Base-by-base conservation (phyloP, 2,888 invertebrate species). In the Apotomis turbidana region DNA sequence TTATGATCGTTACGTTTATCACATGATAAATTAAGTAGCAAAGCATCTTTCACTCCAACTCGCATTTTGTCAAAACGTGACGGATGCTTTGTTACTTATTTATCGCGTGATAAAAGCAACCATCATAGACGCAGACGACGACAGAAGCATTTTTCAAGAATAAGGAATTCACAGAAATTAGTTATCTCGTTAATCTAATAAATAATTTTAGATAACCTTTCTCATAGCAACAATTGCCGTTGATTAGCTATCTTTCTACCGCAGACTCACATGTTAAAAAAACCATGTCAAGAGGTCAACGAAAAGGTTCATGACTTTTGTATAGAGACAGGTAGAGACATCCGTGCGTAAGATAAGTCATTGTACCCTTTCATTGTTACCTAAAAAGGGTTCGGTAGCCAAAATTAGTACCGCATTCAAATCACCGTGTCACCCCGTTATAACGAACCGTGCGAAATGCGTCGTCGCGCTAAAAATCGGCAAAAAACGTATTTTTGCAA, bases 401-500 rank as follows among this genome's bases (percentile, higher is more conserved):
- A 78, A 93, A 93, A 93, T 93, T 92, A 93, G 89, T 78, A 81
- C 79, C 78, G 80, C 89, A 93, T 93, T 93, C 90, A 92, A 90
- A 92, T 88, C 80, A 77, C 78, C 79, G 77, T 86, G 87, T 87
- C 89, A 88, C 79, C 81, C 80, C 78, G 81, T 83, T 77, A 79
- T 84, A 90, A 92, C 88, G 83, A 90, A 90, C 91, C 93, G 93
- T 93, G 93, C 90, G 93, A 93, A 93, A 93, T 93, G 87, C 77
- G 54, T 69, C 77, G 77, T 74, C 73, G 70, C 51, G 64, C 74
- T 79, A 82, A 81, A 86, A 84, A 69, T 44, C 27, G 13, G 9
- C 68, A 78, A 83, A 85, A 86, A 85, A 82, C 60, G 54, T 3
- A 79, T 84, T 82, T 76, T 62, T 61, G 15, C 52, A 83, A 78